phyloP scores from a whole-genome alignment of 2,113 vertebrate genomes.

The Silurus asotus region DNA sequence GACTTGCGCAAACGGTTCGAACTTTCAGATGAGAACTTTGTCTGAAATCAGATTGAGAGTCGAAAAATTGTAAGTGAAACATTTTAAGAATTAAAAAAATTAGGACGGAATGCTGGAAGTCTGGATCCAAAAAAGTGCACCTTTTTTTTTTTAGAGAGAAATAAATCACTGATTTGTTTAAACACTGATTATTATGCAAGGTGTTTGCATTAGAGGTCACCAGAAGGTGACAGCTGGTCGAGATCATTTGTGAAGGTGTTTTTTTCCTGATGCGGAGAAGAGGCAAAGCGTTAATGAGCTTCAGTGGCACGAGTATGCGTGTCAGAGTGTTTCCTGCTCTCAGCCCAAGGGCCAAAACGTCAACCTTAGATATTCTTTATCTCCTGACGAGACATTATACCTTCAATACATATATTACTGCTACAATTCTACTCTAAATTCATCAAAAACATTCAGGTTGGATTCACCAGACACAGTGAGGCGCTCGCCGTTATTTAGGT shows the following conservation, averaged over 20 bases:
- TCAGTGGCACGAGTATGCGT: not conserved
- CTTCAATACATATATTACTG: too few species aligned
- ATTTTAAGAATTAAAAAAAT: too few species aligned
- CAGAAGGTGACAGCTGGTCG: conserved; percentile 36
- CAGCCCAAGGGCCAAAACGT: not conserved
- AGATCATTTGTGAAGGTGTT: conserved; percentile 9
- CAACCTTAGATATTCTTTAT: too few species aligned
- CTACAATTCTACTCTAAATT: too few species aligned
- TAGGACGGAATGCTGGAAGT: too few species aligned
- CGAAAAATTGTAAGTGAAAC: not conserved
- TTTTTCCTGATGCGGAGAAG: not conserved
- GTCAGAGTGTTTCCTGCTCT: not conserved
- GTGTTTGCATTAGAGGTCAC: not conserved
- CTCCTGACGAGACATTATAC: too few species aligned
- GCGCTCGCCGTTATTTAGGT: not conserved
- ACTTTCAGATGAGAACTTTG: not conserved
- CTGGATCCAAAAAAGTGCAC: not conserved
- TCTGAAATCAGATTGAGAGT: not conserved
- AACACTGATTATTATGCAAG: not conserved
- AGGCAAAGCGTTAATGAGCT: conserved; percentile 13
- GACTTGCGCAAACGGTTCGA: not conserved
- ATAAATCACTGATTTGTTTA: not conserved
- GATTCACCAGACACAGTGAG: too few species aligned
- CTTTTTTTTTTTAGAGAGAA: not conserved
- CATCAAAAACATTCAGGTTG: too few species aligned